These are phyloP conservation scores for Diplazon laetatorius DNA, from an alignment of 2,888 invertebrate genomes.

Conservation along the genomic window DNA sequence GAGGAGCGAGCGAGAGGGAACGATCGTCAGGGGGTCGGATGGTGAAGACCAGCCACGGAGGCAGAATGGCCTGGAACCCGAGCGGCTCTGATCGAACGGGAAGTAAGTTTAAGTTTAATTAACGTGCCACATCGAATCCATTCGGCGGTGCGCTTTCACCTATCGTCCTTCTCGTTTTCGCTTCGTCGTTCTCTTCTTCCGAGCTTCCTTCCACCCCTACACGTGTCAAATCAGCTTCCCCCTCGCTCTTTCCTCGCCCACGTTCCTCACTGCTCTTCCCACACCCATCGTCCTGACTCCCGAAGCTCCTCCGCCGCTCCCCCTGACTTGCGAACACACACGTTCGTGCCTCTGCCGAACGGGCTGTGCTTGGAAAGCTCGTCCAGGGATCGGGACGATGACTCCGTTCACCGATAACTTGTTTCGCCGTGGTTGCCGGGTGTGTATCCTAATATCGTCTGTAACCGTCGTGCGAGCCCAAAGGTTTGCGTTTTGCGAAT, in stretches of 20 bases:
- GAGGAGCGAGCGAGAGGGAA: constrained; percentile 40
- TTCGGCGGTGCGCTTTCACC: constrained; percentile 66
- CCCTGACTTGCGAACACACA: constrained; percentile 23
- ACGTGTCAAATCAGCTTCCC: constrained; percentile 15
- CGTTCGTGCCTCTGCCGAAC: too few relatives aligned
- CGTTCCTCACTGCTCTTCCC: too few relatives aligned
- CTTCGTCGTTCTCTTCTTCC: background rate
- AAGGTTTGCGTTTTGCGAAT: too few relatives aligned
- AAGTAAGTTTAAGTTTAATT: constrained; percentile 79
- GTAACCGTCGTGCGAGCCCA: too few relatives aligned
- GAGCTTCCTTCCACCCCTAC: constrained; percentile 8
- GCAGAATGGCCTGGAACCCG: constrained; percentile 62
- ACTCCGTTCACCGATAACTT: too few relatives aligned
- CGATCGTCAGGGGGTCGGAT: constrained; percentile 3
- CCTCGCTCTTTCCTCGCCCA: constrained; percentile 12
- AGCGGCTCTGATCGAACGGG: constrained; percentile 67
- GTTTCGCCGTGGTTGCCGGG: too few relatives aligned
- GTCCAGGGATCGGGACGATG: too few relatives aligned
- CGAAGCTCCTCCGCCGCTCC: constrained; percentile 14
- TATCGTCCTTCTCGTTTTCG: constrained; percentile 51
- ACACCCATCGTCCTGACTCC: too few relatives aligned
- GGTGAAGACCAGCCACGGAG: constrained; percentile 46
- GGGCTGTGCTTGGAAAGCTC: too few relatives aligned
- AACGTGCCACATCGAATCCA: constrained; percentile 77
- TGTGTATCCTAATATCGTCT: too few relatives aligned